Conservation (phyloP, 1,140 invertebrate species). For the Ooceraea biroi region DNA sequence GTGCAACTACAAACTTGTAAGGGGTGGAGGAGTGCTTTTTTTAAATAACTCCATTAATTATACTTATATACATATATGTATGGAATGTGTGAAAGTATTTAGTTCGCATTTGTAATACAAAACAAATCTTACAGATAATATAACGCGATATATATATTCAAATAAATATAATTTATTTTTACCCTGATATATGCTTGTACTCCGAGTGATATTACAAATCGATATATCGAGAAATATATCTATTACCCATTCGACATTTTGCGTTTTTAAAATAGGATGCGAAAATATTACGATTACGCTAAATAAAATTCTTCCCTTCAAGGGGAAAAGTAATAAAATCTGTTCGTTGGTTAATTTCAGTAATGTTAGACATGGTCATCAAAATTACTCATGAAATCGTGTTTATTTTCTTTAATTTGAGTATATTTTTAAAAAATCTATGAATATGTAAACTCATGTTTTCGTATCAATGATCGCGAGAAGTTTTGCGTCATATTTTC, state of each 20-base stretch:
- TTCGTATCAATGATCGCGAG: background rate
- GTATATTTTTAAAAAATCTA: background rate
- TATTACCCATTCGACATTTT: too few species aligned
- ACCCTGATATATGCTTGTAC: background rate
- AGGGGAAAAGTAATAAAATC: too few species aligned
- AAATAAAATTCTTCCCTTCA: too few species aligned
- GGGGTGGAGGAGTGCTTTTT: background rate
- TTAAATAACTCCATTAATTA: slow-evolving; percentile 20
- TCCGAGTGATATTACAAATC: background rate
- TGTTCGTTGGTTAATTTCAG: too few species aligned
- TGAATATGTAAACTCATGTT: background rate
- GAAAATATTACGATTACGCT: too few species aligned
- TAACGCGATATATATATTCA: slow-evolving; percentile 67
- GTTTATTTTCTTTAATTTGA: background rate
- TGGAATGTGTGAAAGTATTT: slow-evolving; percentile 37
- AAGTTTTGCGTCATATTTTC: background rate
- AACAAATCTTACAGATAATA: slow-evolving; percentile 48
- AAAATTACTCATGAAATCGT: background rate
- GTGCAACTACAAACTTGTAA: slow-evolving; percentile 11
- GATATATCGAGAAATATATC: background rate
- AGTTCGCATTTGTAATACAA: slow-evolving; percentile 65
- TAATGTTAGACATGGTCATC: too few species aligned
- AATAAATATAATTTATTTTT: slow-evolving; percentile 70
- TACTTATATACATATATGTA: background rate
- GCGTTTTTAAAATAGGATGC: too few species aligned